phyloP scores from a whole-genome alignment of 2,797 vertebrate genomes.

The Lepilemur septentrionalis region DNA sequence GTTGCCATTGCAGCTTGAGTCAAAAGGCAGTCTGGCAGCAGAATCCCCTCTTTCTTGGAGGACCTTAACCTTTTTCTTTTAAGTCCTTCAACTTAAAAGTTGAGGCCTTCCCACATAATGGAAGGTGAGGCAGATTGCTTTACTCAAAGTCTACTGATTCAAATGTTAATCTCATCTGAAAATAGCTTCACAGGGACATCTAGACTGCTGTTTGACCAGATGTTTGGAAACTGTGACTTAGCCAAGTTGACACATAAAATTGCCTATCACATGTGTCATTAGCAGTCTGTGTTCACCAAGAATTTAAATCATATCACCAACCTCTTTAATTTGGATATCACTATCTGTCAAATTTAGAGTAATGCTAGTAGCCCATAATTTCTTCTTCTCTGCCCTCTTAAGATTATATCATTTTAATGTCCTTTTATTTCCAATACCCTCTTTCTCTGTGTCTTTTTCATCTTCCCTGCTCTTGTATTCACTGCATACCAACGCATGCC shows the following conservation, averaged over 20 bases:
- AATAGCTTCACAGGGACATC: background rate
- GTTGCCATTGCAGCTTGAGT: background rate
- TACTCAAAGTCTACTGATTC: background rate
- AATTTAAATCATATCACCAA: background rate
- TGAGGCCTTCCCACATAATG: background rate
- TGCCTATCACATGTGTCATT: accelerated
- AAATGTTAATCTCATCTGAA: background rate
- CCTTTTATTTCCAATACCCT: background rate
- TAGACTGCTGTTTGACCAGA: background rate
- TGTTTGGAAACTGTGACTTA: background rate
- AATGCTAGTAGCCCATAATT: background rate
- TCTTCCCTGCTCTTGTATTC: background rate
- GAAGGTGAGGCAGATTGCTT: background rate
- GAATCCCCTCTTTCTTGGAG: background rate
- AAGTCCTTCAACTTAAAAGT: background rate
- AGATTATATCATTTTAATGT: background rate
- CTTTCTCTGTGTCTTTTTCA: background rate
- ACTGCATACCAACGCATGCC: background rate
- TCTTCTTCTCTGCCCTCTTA: background rate
- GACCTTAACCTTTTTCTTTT: background rate
- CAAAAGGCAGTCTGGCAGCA: background rate
- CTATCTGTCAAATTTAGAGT: background rate
- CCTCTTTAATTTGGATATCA: background rate
- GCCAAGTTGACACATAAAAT: background rate
- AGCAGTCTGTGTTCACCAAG: background rate